These are phyloP conservation scores for Pseudorhiza aurosa DNA, from an alignment of 30 jellyfish, hydroid and myxozoan species.

Conservation along the genomic window DNA sequence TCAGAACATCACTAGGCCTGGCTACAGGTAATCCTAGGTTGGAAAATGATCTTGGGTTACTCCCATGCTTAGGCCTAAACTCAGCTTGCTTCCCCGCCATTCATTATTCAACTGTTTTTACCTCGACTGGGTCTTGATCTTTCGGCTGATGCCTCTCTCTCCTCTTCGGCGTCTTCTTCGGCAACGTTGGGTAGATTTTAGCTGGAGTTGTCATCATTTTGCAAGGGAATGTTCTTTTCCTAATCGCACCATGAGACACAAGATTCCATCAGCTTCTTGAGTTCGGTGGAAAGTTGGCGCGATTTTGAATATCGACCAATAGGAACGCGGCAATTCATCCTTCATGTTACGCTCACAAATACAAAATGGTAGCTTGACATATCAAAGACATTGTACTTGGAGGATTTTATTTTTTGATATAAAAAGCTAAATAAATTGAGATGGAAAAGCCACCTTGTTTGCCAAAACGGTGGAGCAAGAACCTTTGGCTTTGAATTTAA, in stretches of 20 bases:
- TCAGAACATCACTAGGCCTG: too few species aligned
- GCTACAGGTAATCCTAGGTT: too few species aligned
- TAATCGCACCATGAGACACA: background rate
- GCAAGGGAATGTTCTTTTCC: background rate
- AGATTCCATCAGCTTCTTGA: background rate
- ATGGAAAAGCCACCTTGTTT: too few species aligned
- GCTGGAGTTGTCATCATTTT: constrained; percentile 39
- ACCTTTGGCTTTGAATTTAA: too few species aligned
- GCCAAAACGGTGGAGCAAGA: too few species aligned
- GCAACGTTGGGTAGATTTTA: constrained; percentile 19
- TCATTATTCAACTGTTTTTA: too few species aligned
- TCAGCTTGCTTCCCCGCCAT: too few species aligned
- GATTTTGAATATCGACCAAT: constrained; percentile 58
- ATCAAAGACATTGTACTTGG: too few species aligned
- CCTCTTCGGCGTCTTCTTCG: constrained; percentile 78
- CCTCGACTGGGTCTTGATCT: constrained; percentile 86
- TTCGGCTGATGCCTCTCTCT: constrained; percentile 50
- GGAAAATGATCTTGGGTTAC: too few species aligned
- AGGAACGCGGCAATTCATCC: constrained; percentile 5
- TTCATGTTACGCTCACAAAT: constrained; percentile 30
- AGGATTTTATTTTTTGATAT: too few species aligned
- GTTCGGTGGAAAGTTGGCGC: constrained; percentile 55
- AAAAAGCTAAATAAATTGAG: too few species aligned
- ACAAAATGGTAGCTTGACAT: constrained; percentile 21
- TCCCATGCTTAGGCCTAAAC: too few species aligned